phyloP scores from a whole-genome alignment of 2,797 vertebrate species.

The Coregonus suidteri region DNA sequence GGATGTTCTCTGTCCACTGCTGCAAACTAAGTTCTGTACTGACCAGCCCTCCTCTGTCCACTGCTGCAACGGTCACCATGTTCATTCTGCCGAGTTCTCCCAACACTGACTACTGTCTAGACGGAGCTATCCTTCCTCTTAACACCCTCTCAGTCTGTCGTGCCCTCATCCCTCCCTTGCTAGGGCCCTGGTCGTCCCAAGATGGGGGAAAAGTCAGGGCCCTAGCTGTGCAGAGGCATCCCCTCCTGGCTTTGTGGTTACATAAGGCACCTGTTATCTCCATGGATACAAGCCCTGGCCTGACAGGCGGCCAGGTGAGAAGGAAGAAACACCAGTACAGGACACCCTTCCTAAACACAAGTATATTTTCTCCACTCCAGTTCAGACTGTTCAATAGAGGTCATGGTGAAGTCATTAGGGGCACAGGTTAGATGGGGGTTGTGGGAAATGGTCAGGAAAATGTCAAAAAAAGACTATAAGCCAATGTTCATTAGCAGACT shows the following conservation, averaged over 20 bases:
- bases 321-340: constrained; percentile 51
- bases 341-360: constrained; percentile 78
- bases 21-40: neutral
- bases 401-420: neutral
- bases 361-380: constrained; percentile 44
- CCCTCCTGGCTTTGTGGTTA: constrained; percentile 46
- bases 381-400: constrained; percentile 8
- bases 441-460: neutral
- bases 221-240: neutral
- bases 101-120: neutral
- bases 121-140: neutral
- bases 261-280: constrained; percentile 74
- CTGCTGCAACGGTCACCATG: neutral
- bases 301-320: constrained; percentile 56
- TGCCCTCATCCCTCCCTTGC: neutral
- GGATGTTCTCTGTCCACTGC: neutral
- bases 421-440: neutral
- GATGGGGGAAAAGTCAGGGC: neutral
- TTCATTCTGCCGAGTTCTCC: neutral
- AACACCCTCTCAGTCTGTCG: neutral
- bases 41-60: neutral
- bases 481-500: neutral
- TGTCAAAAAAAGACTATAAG: neutral
- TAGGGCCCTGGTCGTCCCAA: neutral
- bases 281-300: constrained; percentile 76